phyloP scores from a whole-genome alignment of 2,113 vertebrate species.

The Rhinolophus sinicus region DNA sequence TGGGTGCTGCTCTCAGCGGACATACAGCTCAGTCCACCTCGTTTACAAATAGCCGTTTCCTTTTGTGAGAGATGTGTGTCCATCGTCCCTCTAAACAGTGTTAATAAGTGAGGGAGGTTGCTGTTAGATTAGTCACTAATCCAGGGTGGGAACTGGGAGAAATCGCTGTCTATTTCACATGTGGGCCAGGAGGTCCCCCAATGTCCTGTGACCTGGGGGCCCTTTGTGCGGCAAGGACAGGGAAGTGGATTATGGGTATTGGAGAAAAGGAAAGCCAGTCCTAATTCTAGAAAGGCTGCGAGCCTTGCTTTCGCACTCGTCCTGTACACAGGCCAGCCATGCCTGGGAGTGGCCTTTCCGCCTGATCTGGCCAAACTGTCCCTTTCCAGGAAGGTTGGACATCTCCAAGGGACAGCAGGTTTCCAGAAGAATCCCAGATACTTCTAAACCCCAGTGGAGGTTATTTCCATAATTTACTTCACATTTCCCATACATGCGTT shows the following conservation, averaged over 20 bases:
- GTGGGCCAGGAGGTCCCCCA: background rate
- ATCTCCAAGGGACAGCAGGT: constrained; percentile 82
- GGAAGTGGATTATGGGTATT: background rate
- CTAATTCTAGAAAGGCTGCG: background rate
- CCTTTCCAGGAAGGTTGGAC: background rate
- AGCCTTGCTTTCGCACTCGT: background rate
- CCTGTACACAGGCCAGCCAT: background rate
- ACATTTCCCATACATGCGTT: constrained; percentile 91
- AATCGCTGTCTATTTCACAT: background rate
- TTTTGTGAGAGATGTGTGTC: background rate
- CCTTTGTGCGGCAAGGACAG: background rate
- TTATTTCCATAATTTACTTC: constrained; percentile 88
- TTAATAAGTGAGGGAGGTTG: background rate
- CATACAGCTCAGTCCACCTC: background rate
- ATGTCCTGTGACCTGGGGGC: background rate
- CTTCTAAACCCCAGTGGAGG: constrained; percentile 87
- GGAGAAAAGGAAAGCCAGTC: no score
- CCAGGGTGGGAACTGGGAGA: background rate
- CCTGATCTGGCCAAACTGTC: background rate
- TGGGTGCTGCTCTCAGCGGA: background rate
- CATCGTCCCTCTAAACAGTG: background rate
- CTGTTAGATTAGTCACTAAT: background rate
- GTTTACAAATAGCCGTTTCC: background rate
- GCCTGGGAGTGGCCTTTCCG: no score
- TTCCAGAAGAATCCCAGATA: constrained; percentile 84